Conservation (phyloP, 2,797 vertebrate species). For the Chromis chromis region DNA sequence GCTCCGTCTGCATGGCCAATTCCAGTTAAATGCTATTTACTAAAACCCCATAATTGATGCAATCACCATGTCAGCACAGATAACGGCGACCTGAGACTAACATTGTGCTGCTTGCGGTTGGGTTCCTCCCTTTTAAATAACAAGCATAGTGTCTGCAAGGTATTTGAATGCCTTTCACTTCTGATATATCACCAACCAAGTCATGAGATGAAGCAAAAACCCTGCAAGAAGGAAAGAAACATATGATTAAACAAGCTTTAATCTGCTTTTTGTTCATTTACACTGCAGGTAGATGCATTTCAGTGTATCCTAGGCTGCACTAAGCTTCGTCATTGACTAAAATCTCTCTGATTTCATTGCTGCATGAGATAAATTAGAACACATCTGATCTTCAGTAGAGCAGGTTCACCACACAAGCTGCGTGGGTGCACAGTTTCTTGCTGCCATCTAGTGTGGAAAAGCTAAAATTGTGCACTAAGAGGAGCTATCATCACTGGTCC, state of each 20-base stretch:
- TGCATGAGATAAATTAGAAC: constrained; percentile 25
- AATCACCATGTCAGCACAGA: constrained; percentile 51
- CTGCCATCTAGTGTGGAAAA: constrained; percentile 76
- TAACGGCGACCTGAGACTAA: constrained; percentile 64
- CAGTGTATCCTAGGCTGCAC: not conserved
- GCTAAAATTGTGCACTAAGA: not conserved
- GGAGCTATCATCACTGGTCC: not conserved
- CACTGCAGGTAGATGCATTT: not conserved
- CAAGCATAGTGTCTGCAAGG: constrained; percentile 33
- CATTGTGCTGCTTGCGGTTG: constrained; percentile 28
- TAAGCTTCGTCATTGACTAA: constrained; percentile 7
- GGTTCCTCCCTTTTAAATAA: constrained; percentile 59
- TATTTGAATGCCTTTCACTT: constrained; percentile 21
- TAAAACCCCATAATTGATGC: constrained; percentile 63
- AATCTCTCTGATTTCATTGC: constrained; percentile 1
- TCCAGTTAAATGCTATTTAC: constrained; percentile 55
- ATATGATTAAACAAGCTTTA: not conserved
- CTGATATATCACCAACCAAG: constrained; percentile 27
- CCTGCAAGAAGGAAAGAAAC: constrained; percentile 7
- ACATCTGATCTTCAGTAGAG: not conserved
- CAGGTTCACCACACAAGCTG: not conserved
- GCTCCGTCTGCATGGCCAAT: constrained; percentile 18
- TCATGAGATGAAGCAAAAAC: constrained; percentile 14
- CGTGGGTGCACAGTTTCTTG: constrained; percentile 25
- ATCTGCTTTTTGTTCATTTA: not conserved